Base-by-base conservation (phyloP, 2,888 invertebrate genomes). In the Spicauda simplicius region DNA sequence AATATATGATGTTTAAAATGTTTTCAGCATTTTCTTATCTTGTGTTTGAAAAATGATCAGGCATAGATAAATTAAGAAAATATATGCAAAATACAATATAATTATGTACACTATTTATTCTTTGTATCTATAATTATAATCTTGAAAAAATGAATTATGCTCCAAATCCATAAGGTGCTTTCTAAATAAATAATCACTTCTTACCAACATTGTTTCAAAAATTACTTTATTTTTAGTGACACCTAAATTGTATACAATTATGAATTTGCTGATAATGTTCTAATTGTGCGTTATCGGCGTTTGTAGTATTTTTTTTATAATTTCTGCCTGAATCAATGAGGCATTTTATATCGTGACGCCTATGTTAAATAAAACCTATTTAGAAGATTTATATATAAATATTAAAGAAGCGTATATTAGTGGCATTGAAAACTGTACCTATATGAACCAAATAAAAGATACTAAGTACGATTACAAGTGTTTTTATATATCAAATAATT, bases 391-490 rank as follows among this genome's bases (percentile, higher is more conserved):
- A 41, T 41, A 41, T 41, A 41, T 41, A 14, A 41, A 41, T 14
- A 41, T 41, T 41, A 41, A 41, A 41, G 10, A 41, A 41, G 5
- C 25, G 14, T 14, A 14, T 41, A 41, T 41, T 41, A 10, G 41
- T 41, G 41, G 10, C 41, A 41, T 63, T 56, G 48, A 63, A 18
- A 45, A 19, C 30, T 63, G 48, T 56, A 63, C 56, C 63, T 63
- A 48, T 56, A 55, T 56, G 48, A 63, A 63, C 63, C 63, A 63
- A 63, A 63, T 63, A 63, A 63, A 63, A 48, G n/a, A 55, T 55
- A 45, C 16, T 25, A 45, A 62, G 54, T 7, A 55, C 5, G 25
- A 25, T 25, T 55, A 19, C 19, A 45, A 52, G 54, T 54, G 25
- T 61, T 41, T 53, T 50, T 61, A 5, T 54, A 48, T 19, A 41